Conservation (phyloP, 64 coral and sea anemone species). For the Porites lutea region DNA sequence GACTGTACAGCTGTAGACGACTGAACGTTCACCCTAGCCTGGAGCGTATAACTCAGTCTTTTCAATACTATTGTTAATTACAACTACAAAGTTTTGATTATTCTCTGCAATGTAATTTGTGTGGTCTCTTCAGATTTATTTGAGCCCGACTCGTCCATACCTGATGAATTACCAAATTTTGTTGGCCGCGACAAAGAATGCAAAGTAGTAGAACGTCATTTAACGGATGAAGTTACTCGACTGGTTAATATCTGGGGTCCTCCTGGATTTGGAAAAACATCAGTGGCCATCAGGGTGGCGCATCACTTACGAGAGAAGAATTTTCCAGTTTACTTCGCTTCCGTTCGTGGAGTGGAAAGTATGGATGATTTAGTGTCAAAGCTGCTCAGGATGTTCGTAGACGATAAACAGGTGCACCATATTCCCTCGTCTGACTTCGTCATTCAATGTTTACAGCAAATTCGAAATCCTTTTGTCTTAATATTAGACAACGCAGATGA, state of each 20-base stretch:
- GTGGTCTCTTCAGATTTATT: background rate
- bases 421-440: background rate
- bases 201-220: background rate
- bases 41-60: too few species aligned
- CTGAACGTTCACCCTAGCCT: too few species aligned
- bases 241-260: slow-evolving; percentile 8
- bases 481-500: slow-evolving; percentile 12
- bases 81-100: too few species aligned
- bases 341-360: background rate
- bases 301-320: background rate
- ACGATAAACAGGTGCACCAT: background rate
- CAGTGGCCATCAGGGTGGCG: background rate
- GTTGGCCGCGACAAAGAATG: background rate
- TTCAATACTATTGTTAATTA: too few species aligned
- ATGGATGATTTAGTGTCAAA: slow-evolving; percentile 12
- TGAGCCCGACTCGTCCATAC: background rate
- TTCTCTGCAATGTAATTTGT: background rate
- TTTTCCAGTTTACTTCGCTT: background rate
- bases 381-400: slow-evolving; percentile 8
- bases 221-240: slow-evolving; percentile 8
- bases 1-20: too few species aligned
- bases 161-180: background rate
- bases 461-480: background rate
- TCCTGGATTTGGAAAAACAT: slow-evolving; percentile 40
- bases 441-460: background rate